Evolutionary conservation across 2,113 vertebrate genomes (phyloP).

Genomic region (Rafetus swinhoei): DNA sequence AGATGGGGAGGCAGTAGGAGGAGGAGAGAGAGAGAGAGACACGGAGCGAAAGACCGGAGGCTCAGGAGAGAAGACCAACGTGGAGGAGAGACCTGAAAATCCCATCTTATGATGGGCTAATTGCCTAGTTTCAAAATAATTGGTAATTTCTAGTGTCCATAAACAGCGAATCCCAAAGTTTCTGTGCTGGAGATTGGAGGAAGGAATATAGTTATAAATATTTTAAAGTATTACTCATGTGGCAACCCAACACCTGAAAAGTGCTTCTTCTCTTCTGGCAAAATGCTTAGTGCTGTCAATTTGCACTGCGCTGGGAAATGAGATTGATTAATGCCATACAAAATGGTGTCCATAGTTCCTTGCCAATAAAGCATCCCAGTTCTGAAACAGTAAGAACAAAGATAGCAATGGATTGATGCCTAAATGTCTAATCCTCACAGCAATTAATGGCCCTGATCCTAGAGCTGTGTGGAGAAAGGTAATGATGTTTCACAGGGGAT

Average conservation of each 20-base stretch:
- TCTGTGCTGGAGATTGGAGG: not conserved
- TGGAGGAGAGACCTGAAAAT: too few relatives aligned
- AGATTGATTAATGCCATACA: not conserved
- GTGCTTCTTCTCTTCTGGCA: rapidly evolving
- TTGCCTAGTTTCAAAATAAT: not conserved
- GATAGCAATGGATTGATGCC: not conserved
- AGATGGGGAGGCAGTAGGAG: too few relatives aligned
- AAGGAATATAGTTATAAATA: not conserved
- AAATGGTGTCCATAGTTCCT: not conserved
- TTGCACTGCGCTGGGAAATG: not conserved
- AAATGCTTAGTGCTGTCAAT: not conserved
- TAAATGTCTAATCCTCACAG: not conserved
- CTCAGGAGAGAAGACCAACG: too few relatives aligned
- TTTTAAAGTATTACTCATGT: not conserved
- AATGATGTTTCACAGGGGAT: not conserved
- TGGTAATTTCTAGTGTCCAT: not conserved
- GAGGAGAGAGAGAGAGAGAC: too few relatives aligned
- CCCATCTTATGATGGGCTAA: too few relatives aligned
- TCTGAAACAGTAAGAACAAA: not conserved
- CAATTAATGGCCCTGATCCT: not conserved
- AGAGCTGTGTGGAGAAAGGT: not conserved
- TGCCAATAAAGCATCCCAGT: not conserved
- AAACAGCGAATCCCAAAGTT: rapidly evolving
- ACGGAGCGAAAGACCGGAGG: too few relatives aligned
- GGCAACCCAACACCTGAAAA: not conserved